These are phyloP conservation scores for Lepus europaeus DNA, from an alignment of 2,113 vertebrate species.

Conservation along the genomic window DNA sequence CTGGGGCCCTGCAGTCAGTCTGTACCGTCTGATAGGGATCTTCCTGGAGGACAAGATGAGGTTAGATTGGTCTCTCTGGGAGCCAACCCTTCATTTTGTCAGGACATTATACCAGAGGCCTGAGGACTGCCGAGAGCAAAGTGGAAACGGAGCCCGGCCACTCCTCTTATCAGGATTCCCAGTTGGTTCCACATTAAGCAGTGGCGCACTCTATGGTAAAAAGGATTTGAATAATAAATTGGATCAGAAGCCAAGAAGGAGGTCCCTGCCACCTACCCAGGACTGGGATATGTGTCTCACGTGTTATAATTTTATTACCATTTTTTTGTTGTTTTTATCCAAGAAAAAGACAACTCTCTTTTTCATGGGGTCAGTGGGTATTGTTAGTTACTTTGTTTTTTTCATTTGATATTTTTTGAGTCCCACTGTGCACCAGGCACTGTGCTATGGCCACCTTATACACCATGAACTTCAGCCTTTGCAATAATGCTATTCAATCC, in stretches of 20 bases:
- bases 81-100: conserved; percentile 75
- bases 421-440: not conserved
- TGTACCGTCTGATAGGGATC: conserved; percentile 74
- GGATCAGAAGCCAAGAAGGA: conserved; percentile 68
- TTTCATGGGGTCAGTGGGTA: conserved; percentile 19
- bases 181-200: conserved; percentile 58
- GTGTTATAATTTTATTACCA: conserved; percentile 70
- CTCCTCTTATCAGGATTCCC: conserved; percentile 76
- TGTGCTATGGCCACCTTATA: not conserved
- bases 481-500: not conserved
- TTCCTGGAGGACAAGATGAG: conserved; percentile 76
- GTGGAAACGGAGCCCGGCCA: conserved; percentile 69
- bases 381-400: not conserved
- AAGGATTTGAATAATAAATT: conserved; percentile 76
- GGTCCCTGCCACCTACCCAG: conserved; percentile 63
- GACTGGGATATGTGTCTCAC: conserved; percentile 41
- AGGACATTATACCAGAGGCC: conserved; percentile 71
- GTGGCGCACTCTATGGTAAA: not conserved
- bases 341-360: conserved; percentile 42
- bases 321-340: conserved; percentile 41
- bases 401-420: conserved; percentile 10
- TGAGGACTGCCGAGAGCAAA: conserved; percentile 74
- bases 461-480: not conserved
- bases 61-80: conserved; percentile 81
- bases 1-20: conserved; percentile 64